Conservation (phyloP, 1,140 invertebrate genomes). For the Cydia strobilella region DNA sequence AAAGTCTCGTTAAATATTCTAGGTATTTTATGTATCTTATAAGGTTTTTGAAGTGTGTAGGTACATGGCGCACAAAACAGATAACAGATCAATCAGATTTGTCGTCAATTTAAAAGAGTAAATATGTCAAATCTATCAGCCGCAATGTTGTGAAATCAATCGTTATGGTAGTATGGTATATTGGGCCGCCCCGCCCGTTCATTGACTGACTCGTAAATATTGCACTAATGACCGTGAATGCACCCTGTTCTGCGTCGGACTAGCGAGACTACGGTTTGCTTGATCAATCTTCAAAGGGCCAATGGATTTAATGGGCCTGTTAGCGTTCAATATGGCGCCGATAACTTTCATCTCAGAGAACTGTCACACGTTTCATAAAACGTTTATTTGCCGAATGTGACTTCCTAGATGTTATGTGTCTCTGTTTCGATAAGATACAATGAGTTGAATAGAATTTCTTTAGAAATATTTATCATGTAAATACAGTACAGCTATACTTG, state of each 20-base stretch:
- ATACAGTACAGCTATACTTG: no score
- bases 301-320: neutral
- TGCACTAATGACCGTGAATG: conserved; percentile 30
- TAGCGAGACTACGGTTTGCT: neutral
- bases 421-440: neutral
- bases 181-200: conserved; percentile 26
- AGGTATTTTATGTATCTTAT: no score
- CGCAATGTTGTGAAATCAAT: conserved; percentile 19
- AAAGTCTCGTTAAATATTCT: no score
- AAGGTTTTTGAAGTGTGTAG: no score
- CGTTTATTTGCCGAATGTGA: no score
- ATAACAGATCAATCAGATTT: neutral
- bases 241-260: neutral
- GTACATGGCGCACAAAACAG: neutral
- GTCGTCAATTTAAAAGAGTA: neutral
- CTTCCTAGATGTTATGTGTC: neutral
- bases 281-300: neutral
- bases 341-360: neutral
- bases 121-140: conserved; percentile 21
- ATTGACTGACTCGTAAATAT: conserved; percentile 21
- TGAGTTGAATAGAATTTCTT: neutral
- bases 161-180: conserved; percentile 9
- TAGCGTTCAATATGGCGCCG: neutral
- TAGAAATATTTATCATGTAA: neutral
- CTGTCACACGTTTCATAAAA: neutral